Base-by-base conservation (phyloP, 2,113 vertebrate species). In the Paradisaea rubra region DNA sequence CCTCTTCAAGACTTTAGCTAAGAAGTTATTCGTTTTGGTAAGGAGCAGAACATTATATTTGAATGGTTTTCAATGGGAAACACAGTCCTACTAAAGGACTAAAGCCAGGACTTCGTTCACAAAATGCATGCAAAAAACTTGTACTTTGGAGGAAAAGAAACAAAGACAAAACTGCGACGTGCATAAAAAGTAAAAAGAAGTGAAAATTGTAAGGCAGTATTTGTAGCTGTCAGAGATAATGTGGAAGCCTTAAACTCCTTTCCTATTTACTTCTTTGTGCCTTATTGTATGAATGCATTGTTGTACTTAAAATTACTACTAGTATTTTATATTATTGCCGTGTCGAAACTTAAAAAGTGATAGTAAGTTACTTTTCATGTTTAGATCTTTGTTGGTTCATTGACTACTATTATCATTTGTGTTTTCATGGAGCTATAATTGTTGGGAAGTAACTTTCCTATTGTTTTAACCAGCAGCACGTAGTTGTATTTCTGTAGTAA, bases 401-500 rank as follows among this genome's bases (percentile, higher is more conserved):
- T 82, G 53, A 27, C 53, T 44, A 27, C 45, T 91, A 0, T 52
- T 81, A 30, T 49, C 16, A 76, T 18, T 56, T 81, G 69, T 57
- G 56, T 71, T 80, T 94, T 85, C 18, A 17, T 59, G 39, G 25
- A 66, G 8, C 33, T 86, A 0, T 71, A 41, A 27, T 50, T 41
- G 19, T 82, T 94, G 45, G 13, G 35, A 76, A 88, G 44, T 71
- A 83, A 82, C 35, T 71, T 91, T 56, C 12, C 47, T 78, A 4
- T 68, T 76, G 42, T 66, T 92, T 63, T 81, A 74, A 52, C 27
- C 24, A 66, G 21, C 39, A 93, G 28, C 47, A 90, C 72, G 64
- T 90, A 49, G 19, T 42, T 91, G 18, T 41, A 81, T 95, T 91
- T 93, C 89, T 94, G 63, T 81, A 31, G 76, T 80, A 92, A 85